Percentiles rank a stretch among this genome's conserved stretches.
phyloP scores from a whole-genome alignment of 1,140 invertebrate species.

The Delia radicum region DNA sequence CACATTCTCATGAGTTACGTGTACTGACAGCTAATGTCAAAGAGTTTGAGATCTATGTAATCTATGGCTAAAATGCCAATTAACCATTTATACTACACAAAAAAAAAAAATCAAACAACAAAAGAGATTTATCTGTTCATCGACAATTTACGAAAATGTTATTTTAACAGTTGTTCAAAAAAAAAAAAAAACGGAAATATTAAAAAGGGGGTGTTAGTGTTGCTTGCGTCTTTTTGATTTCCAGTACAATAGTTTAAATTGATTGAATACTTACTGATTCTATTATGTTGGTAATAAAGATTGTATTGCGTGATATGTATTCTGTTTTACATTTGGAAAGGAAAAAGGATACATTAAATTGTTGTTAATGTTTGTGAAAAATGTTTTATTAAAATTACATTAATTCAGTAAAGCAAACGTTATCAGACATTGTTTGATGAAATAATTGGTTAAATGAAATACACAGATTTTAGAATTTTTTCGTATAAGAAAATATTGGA shows the following conservation, averaged over 20 bases:
- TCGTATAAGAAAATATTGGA: no score
- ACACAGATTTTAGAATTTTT: no score
- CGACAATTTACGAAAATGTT: neutral
- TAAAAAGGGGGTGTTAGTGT: neutral
- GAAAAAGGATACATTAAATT: constrained; percentile 5
- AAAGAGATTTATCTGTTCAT: constrained; percentile 10
- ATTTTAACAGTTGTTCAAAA: neutral
- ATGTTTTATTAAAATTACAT: neutral
- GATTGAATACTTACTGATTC: neutral
- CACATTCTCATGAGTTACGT: no score
- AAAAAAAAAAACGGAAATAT: constrained; percentile 5
- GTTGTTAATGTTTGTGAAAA: neutral
- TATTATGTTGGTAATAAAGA: neutral
- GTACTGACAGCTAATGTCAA: no score
- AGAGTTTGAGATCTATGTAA: no score
- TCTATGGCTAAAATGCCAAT: constrained; percentile 21
- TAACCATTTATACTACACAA: constrained; percentile 4
- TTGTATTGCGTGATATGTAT: neutral
- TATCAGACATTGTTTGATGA: neutral
- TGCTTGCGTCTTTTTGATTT: neutral
- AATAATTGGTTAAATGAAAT: neutral
- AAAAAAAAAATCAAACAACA: neutral
- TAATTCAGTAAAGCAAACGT: neutral
- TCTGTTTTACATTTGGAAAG: neutral
- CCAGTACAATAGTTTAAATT: neutral